Percentiles rank a stretch among this genome's conserved stretches.
phyloP scores from a whole-genome alignment of 2,797 vertebrate species.

The Poeciliopsis infans region DNA sequence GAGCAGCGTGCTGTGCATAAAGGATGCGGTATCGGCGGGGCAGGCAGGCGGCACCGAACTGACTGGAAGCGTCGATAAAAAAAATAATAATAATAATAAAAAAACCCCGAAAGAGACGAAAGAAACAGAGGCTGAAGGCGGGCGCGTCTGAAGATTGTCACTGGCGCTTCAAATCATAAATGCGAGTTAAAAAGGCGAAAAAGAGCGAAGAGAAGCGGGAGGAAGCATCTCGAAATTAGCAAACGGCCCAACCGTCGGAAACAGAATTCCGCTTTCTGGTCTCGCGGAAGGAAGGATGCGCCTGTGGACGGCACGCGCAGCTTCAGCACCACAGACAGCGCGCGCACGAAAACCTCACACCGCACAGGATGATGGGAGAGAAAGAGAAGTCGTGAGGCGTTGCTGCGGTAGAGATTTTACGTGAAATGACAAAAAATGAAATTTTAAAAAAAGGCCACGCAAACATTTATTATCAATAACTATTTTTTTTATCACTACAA shows the following conservation, averaged over 20 bases:
- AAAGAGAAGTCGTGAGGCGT: conserved; percentile 77
- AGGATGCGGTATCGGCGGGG: conserved; percentile 65
- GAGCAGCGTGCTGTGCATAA: conserved; percentile 84
- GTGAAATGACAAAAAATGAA: not conserved
- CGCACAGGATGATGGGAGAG: conserved; percentile 85
- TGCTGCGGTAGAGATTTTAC: conserved; percentile 66
- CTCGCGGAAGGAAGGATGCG: conserved; percentile 65
- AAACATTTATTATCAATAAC: not conserved
- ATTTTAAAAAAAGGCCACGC: not conserved
- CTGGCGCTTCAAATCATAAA: not conserved
- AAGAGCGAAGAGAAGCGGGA: not conserved
- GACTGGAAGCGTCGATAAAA: conserved; percentile 22
- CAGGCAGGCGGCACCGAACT: conserved; percentile 34
- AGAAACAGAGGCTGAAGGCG: conserved; percentile 5
- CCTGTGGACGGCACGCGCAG: conserved; percentile 76
- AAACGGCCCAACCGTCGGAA: conserved; percentile 6
- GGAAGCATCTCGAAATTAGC: conserved; percentile 20
- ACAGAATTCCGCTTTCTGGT: conserved; percentile 24
- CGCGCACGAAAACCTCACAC: conserved; percentile 28
- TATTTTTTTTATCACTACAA: not conserved
- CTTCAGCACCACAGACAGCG: conserved; percentile 89
- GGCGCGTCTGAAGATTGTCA: conserved; percentile 8
- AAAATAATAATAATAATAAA: too few relatives aligned
- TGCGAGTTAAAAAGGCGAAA: not conserved
- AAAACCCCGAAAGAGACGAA: not conserved